Conservation (phyloP, 2,113 vertebrate species). For the Xiphophorus couchianus region DNA sequence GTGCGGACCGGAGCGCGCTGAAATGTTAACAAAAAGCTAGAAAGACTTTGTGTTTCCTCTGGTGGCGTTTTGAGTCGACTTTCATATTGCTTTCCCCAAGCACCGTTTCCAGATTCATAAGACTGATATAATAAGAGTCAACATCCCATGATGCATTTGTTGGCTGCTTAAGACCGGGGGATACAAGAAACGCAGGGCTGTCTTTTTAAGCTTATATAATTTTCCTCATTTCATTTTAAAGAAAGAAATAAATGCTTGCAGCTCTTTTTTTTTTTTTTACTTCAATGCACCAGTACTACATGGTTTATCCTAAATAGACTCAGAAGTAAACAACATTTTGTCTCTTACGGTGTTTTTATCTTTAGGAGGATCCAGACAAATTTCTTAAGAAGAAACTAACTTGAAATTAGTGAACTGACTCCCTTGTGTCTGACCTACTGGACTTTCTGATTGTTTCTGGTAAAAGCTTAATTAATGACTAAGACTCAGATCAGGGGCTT, state of each 20-base stretch:
- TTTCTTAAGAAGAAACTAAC: not conserved
- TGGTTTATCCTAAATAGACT: not conserved
- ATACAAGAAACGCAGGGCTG: not conserved
- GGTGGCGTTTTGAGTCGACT: not conserved
- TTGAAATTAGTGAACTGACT: not conserved
- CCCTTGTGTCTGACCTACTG: not conserved
- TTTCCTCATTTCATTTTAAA: not conserved
- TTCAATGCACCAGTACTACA: not conserved
- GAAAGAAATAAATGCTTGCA: not conserved
- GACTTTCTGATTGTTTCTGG: not conserved
- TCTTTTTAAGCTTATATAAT: not conserved
- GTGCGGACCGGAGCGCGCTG: conserved; percentile 7
- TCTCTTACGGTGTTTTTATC: too few species aligned
- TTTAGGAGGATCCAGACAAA: not conserved
- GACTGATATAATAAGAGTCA: not conserved
- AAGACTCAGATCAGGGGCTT: conserved; percentile 8
- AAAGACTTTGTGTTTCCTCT: not conserved
- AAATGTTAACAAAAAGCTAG: not conserved
- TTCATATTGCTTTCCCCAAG: not conserved
- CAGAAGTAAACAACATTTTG: not conserved
- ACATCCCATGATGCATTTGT: not conserved
- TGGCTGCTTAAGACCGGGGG: not conserved
- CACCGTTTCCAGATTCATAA: not conserved
- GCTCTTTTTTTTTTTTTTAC: too few species aligned
- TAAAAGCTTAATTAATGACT: conserved; percentile 8